These are phyloP conservation scores for Rhabditoides inermis DNA, from an alignment of 2,888 invertebrate genomes.

Conservation along the genomic window DNA sequence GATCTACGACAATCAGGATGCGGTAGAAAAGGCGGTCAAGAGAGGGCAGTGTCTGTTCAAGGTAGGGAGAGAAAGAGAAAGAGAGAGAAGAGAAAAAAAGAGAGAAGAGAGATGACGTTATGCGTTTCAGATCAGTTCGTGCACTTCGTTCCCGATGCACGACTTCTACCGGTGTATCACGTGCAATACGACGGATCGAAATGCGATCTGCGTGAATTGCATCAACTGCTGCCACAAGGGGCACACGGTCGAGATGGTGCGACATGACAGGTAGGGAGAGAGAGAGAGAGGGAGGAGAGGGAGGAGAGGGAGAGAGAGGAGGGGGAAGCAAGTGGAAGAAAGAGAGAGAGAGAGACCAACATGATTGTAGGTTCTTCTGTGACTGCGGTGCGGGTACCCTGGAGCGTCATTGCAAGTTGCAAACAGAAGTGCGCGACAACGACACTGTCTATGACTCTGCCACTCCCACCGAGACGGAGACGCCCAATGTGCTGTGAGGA, in stretches of 20 bases:
- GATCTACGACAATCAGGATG: conserved; percentile 93
- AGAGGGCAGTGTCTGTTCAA: conserved; percentile 97
- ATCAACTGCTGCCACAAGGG: conserved; percentile 98
- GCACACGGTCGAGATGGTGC: conserved; percentile 95
- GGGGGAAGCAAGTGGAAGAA: too few relatives aligned
- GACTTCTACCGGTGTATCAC: conserved; percentile 99
- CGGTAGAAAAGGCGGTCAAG: conserved; percentile 91
- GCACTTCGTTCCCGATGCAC: conserved; percentile 99
- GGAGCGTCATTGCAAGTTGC: conserved; percentile 92
- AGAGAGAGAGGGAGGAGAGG: too few relatives aligned
- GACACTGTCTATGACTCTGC: conserved; percentile 98
- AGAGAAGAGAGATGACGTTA: too few relatives aligned
- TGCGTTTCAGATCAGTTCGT: conserved; percentile 95
- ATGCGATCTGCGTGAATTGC: conserved; percentile 98
- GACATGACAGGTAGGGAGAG: conserved; percentile 98
- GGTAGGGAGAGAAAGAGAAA: too few relatives aligned
- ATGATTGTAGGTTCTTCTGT: conserved; percentile 87
- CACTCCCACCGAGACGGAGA: conserved; percentile 97
- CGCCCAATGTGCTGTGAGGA: too few relatives aligned
- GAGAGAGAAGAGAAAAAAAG: too few relatives aligned
- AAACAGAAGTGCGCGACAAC: conserved; percentile 67
- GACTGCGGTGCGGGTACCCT: conserved; percentile 98
- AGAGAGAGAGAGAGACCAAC: too few relatives aligned
- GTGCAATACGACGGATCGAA: conserved; percentile 96
- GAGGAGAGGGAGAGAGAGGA: too few relatives aligned